Conservation (phyloP, 1,140 invertebrate species). For the Himalopsyche phryganea region DNA sequence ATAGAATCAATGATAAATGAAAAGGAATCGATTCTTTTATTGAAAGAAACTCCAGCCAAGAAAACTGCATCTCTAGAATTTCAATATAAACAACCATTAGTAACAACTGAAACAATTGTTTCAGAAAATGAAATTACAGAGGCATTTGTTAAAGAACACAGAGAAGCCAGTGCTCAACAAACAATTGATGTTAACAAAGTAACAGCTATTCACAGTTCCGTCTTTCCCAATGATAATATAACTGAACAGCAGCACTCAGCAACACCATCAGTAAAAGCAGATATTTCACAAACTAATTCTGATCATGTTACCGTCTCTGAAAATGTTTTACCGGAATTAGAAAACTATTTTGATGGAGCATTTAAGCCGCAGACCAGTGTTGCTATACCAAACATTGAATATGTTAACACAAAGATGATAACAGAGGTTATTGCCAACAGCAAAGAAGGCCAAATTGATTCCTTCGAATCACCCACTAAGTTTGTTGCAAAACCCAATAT, state of each 20-base stretch:
- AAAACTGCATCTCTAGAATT: conserved; percentile 47
- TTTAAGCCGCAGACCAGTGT: conserved; percentile 23
- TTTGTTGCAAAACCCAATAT: conserved; percentile 37
- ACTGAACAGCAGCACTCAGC: conserved; percentile 7
- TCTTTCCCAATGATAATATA: conserved; percentile 43
- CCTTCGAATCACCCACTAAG: conserved; percentile 28
- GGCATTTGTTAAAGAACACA: neutral
- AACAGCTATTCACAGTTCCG: conserved; percentile 42
- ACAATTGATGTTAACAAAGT: conserved; percentile 38
- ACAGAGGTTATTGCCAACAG: conserved; percentile 40
- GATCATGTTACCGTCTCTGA: conserved; percentile 7
- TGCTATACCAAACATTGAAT: conserved; percentile 35
- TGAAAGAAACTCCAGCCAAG: conserved; percentile 34
- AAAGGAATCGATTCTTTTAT: conserved; percentile 36
- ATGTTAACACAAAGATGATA: conserved; percentile 36
- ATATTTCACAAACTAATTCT: neutral
- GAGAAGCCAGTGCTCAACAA: conserved; percentile 22
- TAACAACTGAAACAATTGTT: conserved; percentile 44
- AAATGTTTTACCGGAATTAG: conserved; percentile 37
- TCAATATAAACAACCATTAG: conserved; percentile 41
- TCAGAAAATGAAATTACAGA: conserved; percentile 25
- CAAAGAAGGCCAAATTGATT: conserved; percentile 39
- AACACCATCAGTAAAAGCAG: conserved; percentile 9
- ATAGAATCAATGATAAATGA: conserved; percentile 38
- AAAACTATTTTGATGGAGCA: conserved; percentile 35